These are phyloP conservation scores for Perca schrenkii DNA, from an alignment of 2,113 vertebrate species.

Conservation along the genomic window DNA sequence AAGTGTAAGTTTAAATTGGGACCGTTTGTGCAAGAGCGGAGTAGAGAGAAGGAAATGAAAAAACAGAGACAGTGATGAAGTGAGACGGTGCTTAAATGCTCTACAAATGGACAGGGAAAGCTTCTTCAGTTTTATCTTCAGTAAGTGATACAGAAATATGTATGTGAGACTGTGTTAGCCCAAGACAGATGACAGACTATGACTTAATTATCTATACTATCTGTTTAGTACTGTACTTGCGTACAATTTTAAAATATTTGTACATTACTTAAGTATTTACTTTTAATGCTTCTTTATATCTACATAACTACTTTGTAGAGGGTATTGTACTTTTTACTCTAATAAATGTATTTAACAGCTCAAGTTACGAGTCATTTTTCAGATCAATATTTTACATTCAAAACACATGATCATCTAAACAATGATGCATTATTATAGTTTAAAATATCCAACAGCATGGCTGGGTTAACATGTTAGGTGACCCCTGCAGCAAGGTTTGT, in stretches of 20 bases:
- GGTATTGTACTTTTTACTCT: not conserved
- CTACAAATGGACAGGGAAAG: slow-evolving; percentile 21
- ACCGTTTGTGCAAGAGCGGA: slow-evolving; percentile 67
- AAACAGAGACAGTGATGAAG: slow-evolving; percentile 18
- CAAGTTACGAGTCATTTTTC: not conserved
- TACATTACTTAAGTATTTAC: not conserved
- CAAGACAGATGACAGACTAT: slow-evolving; percentile 5
- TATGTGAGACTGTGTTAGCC: slow-evolving; percentile 1
- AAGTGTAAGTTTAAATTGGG: slow-evolving; percentile 83
- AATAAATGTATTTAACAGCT: not conserved
- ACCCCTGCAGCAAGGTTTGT: not conserved
- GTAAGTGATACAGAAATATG: slow-evolving; percentile 11
- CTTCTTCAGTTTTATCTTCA: slow-evolving; percentile 37
- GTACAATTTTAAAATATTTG: not conserved
- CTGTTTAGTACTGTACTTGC: not conserved
- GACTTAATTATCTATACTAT: not conserved
- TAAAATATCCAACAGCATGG: not conserved
- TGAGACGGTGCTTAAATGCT: slow-evolving; percentile 23
- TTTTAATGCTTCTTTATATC: not conserved
- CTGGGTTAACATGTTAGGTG: not conserved
- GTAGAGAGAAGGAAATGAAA: slow-evolving; percentile 27
- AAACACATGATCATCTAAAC: not conserved
- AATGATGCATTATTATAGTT: not conserved
- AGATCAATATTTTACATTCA: not conserved
- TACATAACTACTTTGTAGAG: not conserved